Percentiles rank a stretch among this genome's conserved stretches.
Conservation (phyloP, 2,113 vertebrate species). For the Tetraodon nigroviridis region DNA sequence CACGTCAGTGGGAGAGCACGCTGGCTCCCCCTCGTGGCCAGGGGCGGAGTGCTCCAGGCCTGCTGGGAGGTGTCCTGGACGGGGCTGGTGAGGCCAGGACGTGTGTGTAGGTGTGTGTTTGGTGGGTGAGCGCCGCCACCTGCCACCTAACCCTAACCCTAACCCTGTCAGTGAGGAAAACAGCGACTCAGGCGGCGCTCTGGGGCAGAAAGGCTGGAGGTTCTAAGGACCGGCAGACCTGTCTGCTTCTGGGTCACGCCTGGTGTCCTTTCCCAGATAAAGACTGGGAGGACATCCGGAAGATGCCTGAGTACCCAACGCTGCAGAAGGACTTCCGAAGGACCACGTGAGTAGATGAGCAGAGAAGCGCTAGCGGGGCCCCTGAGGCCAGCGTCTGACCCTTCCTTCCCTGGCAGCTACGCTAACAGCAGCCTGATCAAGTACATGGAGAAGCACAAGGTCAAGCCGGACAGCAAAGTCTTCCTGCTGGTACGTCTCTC, state of each 20-base stretch:
- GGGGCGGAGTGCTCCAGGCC: too few species aligned
- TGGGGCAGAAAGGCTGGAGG: background rate
- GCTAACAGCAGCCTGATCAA: slow-evolving; percentile 99
- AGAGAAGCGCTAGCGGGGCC: too few species aligned
- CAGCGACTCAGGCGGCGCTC: too few species aligned
- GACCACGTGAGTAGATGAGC: slow-evolving; percentile 92
- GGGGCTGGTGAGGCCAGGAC: too few species aligned
- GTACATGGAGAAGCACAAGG: slow-evolving; percentile 99
- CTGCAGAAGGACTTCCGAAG: slow-evolving; percentile 98
- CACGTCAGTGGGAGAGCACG: background rate
- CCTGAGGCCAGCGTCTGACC: too few species aligned
- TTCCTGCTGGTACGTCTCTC: slow-evolving; percentile 87
- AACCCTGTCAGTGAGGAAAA: too few species aligned
- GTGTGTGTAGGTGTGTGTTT: too few species aligned
- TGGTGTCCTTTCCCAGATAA: slow-evolving; percentile 80
- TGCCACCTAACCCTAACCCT: too few species aligned
- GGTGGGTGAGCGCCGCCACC: too few species aligned
- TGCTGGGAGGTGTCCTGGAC: too few species aligned
- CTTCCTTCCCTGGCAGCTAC: slow-evolving; percentile 82
- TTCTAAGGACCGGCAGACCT: too few species aligned
- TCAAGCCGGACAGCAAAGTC: slow-evolving; percentile 98
- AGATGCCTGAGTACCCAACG: slow-evolving; percentile 99
- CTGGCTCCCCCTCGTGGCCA: background rate
- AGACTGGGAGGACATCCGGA: slow-evolving; percentile 99
- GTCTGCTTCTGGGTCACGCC: background rate